phyloP scores from a whole-genome alignment of 2,888 invertebrate genomes.

The Ichneumoninae sp. region DNA sequence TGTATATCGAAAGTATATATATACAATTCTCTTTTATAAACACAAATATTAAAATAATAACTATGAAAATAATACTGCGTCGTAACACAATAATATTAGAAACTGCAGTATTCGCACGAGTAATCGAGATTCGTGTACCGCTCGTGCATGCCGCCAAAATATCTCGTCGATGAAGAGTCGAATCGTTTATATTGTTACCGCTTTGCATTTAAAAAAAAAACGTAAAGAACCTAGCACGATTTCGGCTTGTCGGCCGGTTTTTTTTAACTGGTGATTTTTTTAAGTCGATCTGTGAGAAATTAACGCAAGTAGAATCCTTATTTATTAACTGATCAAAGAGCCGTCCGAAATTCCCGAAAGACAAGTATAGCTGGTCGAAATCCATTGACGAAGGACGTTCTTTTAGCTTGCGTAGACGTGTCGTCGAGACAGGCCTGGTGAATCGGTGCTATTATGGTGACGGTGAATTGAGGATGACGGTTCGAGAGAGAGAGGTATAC shows the following conservation, averaged over 20 bases:
- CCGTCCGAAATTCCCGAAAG: constrained; percentile 4
- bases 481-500: constrained; percentile 62
- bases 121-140: constrained; percentile 62
- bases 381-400: constrained; percentile 75
- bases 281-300: constrained; percentile 9
- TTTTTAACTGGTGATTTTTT: neutral
- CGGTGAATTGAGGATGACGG: constrained; percentile 69
- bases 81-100: constrained; percentile 18
- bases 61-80: constrained; percentile 37
- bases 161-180: constrained; percentile 15
- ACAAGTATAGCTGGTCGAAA: constrained; percentile 44
- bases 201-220: constrained; percentile 22
- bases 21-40: constrained; percentile 36
- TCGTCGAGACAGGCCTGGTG: constrained; percentile 82
- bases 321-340: neutral
- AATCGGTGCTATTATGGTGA: constrained; percentile 72
- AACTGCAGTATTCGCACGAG: constrained; percentile 42
- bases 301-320: constrained; percentile 1
- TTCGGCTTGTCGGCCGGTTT: neutral
- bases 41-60: constrained; percentile 26
- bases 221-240: neutral
- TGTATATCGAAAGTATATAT: constrained; percentile 49
- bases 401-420: constrained; percentile 82
- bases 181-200: constrained; percentile 30
- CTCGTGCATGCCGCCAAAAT: constrained; percentile 42